Evolutionary conservation across 2,113 vertebrate genomes (phyloP).

Genomic region (Argyrosomus japonicus): DNA sequence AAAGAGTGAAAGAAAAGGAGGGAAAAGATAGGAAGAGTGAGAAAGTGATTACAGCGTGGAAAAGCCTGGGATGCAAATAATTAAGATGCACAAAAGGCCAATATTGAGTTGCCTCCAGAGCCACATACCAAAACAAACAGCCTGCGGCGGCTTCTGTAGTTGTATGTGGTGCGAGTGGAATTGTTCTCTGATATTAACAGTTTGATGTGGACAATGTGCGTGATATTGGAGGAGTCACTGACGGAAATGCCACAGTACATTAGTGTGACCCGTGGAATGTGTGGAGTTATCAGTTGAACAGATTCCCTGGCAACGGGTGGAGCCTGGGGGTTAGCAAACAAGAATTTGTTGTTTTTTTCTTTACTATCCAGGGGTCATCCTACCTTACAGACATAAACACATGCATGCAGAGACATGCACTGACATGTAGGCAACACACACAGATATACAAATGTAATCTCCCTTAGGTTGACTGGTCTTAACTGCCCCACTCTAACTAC

Average conservation of each 20-base stretch:
- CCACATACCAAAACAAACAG: background rate
- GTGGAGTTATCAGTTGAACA: conserved; percentile 51
- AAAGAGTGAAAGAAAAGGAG: conserved; percentile 50
- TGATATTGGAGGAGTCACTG: conserved; percentile 20
- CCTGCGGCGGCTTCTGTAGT: background rate
- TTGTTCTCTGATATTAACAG: conserved; percentile 9
- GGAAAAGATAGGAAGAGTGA: conserved; percentile 44
- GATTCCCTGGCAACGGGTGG: conserved; percentile 50
- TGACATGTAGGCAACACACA: background rate
- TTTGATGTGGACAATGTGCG: conserved; percentile 23
- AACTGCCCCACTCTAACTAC: background rate
- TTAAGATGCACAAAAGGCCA: conserved; percentile 5
- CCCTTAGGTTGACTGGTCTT: background rate
- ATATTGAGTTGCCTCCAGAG: background rate
- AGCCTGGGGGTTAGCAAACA: conserved; percentile 43
- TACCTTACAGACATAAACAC: conserved; percentile 10
- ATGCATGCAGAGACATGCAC: conserved; percentile 4
- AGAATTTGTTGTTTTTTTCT: conserved; percentile 49
- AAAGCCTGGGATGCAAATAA: background rate
- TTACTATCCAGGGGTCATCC: conserved; percentile 31
- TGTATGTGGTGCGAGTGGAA: background rate
- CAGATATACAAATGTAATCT: background rate
- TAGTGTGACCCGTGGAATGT: conserved; percentile 47
- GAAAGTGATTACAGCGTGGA: conserved; percentile 26
- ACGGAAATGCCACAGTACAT: conserved; percentile 39